Conservation (phyloP, 2,797 vertebrate species). For the Podarcis siculus region DNA sequence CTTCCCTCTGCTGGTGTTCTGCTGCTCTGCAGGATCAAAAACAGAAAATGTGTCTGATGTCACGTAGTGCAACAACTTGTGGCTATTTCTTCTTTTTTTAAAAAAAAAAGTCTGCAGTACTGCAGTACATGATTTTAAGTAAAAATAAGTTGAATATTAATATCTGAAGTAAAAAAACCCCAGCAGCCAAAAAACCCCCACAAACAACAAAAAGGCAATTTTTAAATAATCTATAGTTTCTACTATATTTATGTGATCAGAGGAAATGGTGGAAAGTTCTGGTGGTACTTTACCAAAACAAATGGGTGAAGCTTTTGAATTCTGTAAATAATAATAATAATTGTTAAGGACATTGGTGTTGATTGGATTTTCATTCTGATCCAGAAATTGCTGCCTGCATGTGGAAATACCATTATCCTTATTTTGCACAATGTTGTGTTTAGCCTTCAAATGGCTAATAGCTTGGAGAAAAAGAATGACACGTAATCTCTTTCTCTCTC, state of each 20-base stretch:
- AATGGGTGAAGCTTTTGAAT: not conserved
- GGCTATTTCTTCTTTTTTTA: not conserved
- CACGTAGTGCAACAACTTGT: not conserved
- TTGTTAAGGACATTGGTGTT: not conserved
- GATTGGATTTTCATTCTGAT: not conserved
- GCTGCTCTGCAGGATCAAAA: conserved; percentile 68
- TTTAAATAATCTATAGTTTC: not conserved
- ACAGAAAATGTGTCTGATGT: conserved; percentile 52
- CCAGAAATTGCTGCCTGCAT: not conserved
- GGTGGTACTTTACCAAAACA: not conserved
- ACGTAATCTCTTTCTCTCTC: not conserved
- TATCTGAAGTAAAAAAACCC: not conserved
- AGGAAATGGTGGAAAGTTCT: not conserved
- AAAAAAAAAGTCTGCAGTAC: not conserved
- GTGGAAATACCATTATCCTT: not conserved
- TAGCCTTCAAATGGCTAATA: not conserved
- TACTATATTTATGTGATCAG: not conserved
- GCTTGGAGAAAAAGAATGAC: too few relatives aligned
- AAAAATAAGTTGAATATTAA: not conserved
- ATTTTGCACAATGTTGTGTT: not conserved
- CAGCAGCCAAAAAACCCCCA: not conserved
- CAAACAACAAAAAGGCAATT: too few relatives aligned
- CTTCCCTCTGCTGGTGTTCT: conserved; percentile 70
- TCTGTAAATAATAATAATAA: too few relatives aligned
- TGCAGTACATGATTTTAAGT: not conserved